A percentile compares a stretch with the other conserved stretches of the same genome.
Conservation (phyloP, 92 coral and sea anemone genomes). For the Chrysogorgia sp. region DNA sequence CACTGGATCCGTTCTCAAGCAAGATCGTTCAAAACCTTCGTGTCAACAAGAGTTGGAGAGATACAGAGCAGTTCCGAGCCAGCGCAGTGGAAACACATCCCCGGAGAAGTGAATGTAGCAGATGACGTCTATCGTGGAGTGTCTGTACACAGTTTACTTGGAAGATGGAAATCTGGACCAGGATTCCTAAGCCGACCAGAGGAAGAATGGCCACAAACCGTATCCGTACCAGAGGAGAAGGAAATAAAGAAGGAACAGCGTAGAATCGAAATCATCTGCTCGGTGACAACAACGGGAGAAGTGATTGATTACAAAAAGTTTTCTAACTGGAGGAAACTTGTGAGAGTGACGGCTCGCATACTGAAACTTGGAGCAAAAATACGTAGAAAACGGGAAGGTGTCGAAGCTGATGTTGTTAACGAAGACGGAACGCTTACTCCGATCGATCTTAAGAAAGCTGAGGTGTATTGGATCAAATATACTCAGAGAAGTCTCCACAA, state of each 20-base stretch:
- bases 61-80: conserved; percentile 2
- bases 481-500: conserved; percentile 35
- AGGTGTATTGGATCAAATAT: conserved; percentile 27
- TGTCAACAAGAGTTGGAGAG: conserved; percentile 2
- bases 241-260: conserved; percentile 1
- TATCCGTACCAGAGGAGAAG: background rate
- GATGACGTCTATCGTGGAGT: background rate
- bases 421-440: conserved; percentile 39
- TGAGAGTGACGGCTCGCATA: conserved; percentile 50
- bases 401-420: background rate
- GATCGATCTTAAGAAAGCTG: conserved; percentile 21
- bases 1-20: background rate
- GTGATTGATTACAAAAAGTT: background rate
- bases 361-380: background rate
- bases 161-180: background rate
- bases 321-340: no score
- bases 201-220: conserved; percentile 17
- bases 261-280: background rate
- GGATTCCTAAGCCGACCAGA: background rate
- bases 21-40: background rate
- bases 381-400: background rate
- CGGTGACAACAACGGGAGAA: background rate
- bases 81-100: background rate
- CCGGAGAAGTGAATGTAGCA: conserved; percentile 4
- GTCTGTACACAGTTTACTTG: background rate